phyloP scores from a whole-genome alignment of 1,140 invertebrate genomes.

The Bombus waltoni region DNA sequence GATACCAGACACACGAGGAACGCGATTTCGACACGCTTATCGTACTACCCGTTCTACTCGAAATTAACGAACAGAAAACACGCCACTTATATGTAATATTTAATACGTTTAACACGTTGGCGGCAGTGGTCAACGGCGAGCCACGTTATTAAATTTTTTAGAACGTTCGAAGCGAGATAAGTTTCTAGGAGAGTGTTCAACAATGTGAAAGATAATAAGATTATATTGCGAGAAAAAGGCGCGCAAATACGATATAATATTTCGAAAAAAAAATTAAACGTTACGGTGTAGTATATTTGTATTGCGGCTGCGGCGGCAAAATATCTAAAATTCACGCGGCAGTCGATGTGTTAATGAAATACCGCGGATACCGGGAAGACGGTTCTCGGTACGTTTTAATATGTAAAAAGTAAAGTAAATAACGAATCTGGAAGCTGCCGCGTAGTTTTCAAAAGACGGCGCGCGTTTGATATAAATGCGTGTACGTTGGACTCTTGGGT shows the following conservation, averaged over 20 bases:
- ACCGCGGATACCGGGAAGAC: slow-evolving; percentile 10
- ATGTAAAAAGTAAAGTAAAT: slow-evolving; percentile 34
- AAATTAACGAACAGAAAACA: slow-evolving; percentile 25
- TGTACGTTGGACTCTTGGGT: not conserved
- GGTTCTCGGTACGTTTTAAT: slow-evolving; percentile 39
- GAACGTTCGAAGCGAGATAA: too few relatives aligned
- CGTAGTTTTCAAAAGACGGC: not conserved
- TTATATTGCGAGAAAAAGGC: too few relatives aligned
- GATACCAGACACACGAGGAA: slow-evolving; percentile 22
- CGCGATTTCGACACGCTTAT: slow-evolving; percentile 20
- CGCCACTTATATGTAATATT: not conserved
- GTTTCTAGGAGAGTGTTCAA: too few relatives aligned
- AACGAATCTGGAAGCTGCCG: not conserved
- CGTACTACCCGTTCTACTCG: slow-evolving; percentile 3
- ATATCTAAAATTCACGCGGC: too few relatives aligned
- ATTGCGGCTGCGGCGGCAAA: too few relatives aligned
- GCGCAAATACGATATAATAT: too few relatives aligned
- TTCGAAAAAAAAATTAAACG: too few relatives aligned
- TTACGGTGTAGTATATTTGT: too few relatives aligned
- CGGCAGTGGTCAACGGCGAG: too few relatives aligned
- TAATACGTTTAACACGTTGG: too few relatives aligned
- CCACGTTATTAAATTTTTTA: too few relatives aligned
- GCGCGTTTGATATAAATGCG: not conserved
- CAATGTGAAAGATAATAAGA: too few relatives aligned
- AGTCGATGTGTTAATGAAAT: slow-evolving; percentile 22